phyloP scores from a whole-genome alignment of 2,888 invertebrate genomes.

The Syrista parreyssii region DNA sequence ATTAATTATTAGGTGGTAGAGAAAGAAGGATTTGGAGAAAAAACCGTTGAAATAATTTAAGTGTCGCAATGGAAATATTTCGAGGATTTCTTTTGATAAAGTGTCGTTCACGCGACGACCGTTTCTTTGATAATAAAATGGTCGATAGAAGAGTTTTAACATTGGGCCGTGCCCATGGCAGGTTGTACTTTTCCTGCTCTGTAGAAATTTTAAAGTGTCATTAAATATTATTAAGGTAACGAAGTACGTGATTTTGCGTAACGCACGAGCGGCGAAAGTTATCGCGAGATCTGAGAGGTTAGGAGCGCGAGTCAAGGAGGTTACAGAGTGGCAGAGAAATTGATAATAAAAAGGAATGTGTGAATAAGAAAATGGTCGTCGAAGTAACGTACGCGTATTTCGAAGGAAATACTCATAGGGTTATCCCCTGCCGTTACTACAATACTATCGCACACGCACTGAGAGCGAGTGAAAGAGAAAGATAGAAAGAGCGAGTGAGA shows the following conservation, averaged over 20 bases:
- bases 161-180: constrained; percentile 55
- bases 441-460: constrained; percentile 48
- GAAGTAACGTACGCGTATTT: constrained; percentile 23
- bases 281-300: constrained; percentile 23
- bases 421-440: constrained; percentile 48
- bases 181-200: constrained; percentile 53
- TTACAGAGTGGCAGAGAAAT: constrained; percentile 24
- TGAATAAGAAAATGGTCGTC: constrained; percentile 14
- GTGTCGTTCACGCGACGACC: constrained; percentile 6
- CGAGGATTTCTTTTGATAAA: background rate
- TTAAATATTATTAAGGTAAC: constrained; percentile 60
- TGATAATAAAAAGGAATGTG: constrained; percentile 29
- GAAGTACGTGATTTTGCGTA: constrained; percentile 35
- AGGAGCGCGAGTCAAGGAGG: constrained; percentile 9
- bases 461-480: constrained; percentile 28
- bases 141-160: constrained; percentile 22
- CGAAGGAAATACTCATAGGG: constrained; percentile 48
- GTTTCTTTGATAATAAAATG: constrained; percentile 13
- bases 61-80: constrained; percentile 21
- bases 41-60: constrained; percentile 45
- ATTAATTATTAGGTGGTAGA: constrained; percentile 31
- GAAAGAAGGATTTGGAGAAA: constrained; percentile 34
- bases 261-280: constrained; percentile 32
- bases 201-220: constrained; percentile 63
- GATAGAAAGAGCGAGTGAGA: constrained; percentile 17